Evolutionary conservation across 2,888 invertebrate species (phyloP).

Genomic region (Drosophila greeni): DNA sequence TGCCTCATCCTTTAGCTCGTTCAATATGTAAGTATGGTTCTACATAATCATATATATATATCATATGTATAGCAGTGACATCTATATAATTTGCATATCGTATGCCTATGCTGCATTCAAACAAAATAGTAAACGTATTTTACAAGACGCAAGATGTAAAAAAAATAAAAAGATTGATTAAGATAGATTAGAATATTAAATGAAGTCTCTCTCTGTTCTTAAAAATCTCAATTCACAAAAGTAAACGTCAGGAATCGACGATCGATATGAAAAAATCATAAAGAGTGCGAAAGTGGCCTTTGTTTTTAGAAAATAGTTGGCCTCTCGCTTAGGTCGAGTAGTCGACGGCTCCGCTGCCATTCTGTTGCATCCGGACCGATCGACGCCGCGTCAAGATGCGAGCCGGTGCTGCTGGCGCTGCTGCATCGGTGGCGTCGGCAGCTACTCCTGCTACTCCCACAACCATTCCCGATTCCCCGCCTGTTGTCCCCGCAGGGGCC

Average conservation of each 20-base stretch:
- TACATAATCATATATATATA: constrained; percentile 22
- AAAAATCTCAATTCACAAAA: constrained; percentile 62
- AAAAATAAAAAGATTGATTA: constrained; percentile 37
- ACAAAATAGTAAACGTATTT: constrained; percentile 59
- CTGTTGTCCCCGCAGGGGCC: constrained; percentile 19
- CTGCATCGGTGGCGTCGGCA: constrained; percentile 13
- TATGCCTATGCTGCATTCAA: constrained; percentile 41
- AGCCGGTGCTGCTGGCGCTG: constrained; percentile 31
- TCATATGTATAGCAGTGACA: constrained; percentile 40
- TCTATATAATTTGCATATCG: constrained; percentile 29
- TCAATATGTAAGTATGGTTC: constrained; percentile 18
- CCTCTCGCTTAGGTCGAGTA: constrained; percentile 47
- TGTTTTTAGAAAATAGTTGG: constrained; percentile 25
- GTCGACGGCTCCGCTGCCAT: constrained; percentile 60
- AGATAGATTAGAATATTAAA: constrained; percentile 41
- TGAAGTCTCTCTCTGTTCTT: constrained; percentile 59
- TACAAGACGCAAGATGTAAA: constrained; percentile 57
- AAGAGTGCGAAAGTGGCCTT: constrained; percentile 19
- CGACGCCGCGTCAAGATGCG: constrained; percentile 74
- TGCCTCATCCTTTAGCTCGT: constrained; percentile 17
- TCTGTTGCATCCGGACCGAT: constrained; percentile 72
- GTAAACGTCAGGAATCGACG: constrained; percentile 42
- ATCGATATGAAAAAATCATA: constrained; percentile 41
- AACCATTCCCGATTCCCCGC: constrained; percentile 25
- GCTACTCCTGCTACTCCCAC: constrained; percentile 33